Evolutionary conservation across 2,888 invertebrate species (phyloP).

Genomic region (Conomelus anceps): DNA sequence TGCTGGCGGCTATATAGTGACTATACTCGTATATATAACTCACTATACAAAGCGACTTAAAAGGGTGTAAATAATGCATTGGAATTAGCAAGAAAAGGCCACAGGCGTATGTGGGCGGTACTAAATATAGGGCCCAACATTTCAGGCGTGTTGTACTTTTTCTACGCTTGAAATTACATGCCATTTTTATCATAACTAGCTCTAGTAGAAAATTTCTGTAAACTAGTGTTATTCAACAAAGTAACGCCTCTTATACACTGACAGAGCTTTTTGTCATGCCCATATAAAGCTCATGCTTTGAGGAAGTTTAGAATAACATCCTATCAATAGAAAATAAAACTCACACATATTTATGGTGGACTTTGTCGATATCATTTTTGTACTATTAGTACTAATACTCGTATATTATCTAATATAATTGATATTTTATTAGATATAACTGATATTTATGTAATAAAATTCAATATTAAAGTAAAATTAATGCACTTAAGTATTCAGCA

Average conservation of each 20-base stretch:
- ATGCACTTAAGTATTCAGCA: too few relatives aligned
- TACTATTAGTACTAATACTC: too few relatives aligned
- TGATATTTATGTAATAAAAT: too few relatives aligned
- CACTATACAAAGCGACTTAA: not conserved
- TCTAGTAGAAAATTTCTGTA: not conserved
- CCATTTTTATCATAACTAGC: not conserved
- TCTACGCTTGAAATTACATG: not conserved
- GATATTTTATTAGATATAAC: too few relatives aligned
- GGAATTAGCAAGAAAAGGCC: not conserved
- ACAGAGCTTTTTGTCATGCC: not conserved
- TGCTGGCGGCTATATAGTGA: not conserved
- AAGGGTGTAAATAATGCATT: not conserved
- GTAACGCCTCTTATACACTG: not conserved
- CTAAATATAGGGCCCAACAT: not conserved
- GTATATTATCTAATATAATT: too few relatives aligned
- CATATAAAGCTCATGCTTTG: not conserved
- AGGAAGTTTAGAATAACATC: too few relatives aligned
- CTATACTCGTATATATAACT: not conserved
- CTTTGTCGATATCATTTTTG: too few relatives aligned
- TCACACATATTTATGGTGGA: too few relatives aligned
- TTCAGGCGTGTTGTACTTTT: not conserved
- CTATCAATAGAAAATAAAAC: too few relatives aligned
- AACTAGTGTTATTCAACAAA: not conserved
- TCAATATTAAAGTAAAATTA: too few relatives aligned
- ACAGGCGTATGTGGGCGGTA: not conserved